Conservation (phyloP, 2,797 vertebrate genomes). For the Anniella stebbinsi region DNA sequence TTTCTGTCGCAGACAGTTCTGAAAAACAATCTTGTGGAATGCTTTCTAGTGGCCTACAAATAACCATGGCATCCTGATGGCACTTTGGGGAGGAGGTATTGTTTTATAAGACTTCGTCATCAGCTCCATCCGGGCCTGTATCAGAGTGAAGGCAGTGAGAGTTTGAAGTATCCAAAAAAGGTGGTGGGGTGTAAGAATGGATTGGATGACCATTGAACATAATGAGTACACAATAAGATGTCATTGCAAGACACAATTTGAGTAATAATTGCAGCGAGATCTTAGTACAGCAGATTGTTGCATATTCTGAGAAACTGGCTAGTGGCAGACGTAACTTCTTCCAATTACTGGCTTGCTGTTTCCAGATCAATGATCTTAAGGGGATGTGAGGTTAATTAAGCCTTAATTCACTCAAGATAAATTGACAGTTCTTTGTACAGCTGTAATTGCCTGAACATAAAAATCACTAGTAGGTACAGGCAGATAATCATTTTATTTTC, state of each 20-base stretch:
- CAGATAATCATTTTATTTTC: constrained; percentile 60
- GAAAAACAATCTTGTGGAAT: neutral
- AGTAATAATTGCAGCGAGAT: neutral
- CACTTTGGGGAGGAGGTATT: neutral
- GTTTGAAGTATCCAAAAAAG: neutral
- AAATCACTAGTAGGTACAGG: constrained; percentile 44
- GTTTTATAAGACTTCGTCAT: neutral
- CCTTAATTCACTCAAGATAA: constrained; percentile 74
- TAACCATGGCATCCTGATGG: neutral
- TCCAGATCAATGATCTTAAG: constrained; percentile 73
- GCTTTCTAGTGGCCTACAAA: neutral
- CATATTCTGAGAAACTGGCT: constrained; percentile 51
- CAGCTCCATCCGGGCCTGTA: neutral
- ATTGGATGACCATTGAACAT: neutral
- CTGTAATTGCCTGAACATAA: constrained; percentile 63
- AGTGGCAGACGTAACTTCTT: constrained; percentile 50
- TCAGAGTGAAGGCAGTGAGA: neutral
- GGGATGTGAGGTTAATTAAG: constrained; percentile 73
- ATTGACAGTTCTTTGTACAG: constrained; percentile 68
- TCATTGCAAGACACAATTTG: constrained; percentile 17
- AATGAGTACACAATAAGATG: constrained; percentile 6
- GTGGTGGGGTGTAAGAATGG: neutral
- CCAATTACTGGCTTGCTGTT: constrained; percentile 71
- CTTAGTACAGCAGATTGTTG: constrained; percentile 37
- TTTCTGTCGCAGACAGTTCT: no score